These are phyloP conservation scores for Andinoacara biseriatus DNA, from an alignment of 2,113 vertebrate species.

Conservation along the genomic window DNA sequence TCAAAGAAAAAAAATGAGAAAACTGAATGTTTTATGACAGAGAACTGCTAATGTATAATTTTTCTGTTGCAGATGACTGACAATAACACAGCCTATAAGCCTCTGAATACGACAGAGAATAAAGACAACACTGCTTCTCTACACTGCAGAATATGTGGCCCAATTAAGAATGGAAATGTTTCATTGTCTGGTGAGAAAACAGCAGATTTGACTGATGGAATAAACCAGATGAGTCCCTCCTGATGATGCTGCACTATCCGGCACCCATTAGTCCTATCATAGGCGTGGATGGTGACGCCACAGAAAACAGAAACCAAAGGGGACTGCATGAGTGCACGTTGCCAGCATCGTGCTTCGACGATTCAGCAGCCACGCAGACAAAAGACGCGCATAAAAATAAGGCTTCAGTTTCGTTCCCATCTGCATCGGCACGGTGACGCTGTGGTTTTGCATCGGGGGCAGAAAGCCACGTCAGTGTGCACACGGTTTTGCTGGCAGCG, in stretches of 20 bases:
- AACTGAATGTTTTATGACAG: accelerated
- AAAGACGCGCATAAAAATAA: background rate
- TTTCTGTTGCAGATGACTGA: too few species aligned
- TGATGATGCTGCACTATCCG: constrained; percentile 16
- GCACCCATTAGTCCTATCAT: background rate
- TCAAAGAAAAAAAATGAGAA: background rate
- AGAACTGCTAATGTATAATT: background rate
- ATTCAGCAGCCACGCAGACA: constrained; percentile 1
- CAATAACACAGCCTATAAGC: background rate
- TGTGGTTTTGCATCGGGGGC: constrained; percentile 3
- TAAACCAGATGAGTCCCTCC: background rate
- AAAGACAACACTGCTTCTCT: background rate
- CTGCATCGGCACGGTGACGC: background rate
- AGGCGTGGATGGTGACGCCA: constrained; percentile 17
- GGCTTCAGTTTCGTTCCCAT: constrained; percentile 2
- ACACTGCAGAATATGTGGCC: background rate
- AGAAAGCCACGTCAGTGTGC: background rate
- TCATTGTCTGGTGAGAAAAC: background rate
- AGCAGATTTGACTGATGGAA: background rate
- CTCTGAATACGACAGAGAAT: background rate
- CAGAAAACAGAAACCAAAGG: constrained; percentile 34
- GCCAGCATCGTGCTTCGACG: background rate
- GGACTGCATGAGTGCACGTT: background rate
- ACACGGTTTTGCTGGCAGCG: background rate
- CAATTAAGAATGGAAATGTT: background rate